These are phyloP conservation scores for Idaea aversata DNA, from an alignment of 2,888 invertebrate species.

Conservation along the genomic window DNA sequence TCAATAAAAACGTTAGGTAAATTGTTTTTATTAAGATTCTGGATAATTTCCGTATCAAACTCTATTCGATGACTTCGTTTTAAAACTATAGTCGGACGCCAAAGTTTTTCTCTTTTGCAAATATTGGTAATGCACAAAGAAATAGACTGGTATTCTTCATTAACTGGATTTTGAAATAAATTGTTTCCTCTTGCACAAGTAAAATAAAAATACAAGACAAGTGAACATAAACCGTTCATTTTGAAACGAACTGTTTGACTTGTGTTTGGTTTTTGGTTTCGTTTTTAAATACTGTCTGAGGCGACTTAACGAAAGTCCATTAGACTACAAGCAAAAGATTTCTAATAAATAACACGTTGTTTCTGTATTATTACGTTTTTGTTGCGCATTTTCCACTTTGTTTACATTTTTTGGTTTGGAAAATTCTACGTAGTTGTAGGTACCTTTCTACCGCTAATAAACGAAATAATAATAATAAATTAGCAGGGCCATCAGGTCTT, in stretches of 20 bases:
- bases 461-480: no score
- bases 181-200: background rate
- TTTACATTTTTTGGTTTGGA: background rate
- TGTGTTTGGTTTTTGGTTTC: background rate
- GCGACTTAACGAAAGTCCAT: background rate
- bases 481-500: no score
- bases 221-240: background rate
- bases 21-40: constrained; percentile 22
- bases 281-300: background rate
- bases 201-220: background rate
- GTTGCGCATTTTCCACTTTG: background rate
- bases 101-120: constrained; percentile 23
- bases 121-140: constrained; percentile 32
- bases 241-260: background rate
- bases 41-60: constrained; percentile 28
- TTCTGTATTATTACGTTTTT: background rate
- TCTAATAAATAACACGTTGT: background rate
- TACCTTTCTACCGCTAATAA: no score
- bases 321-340: background rate
- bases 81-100: constrained; percentile 32
- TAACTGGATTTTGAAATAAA: constrained; percentile 3
- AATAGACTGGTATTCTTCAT: constrained; percentile 20
- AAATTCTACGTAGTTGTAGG: background rate
- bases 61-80: constrained; percentile 14
- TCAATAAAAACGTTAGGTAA: constrained; percentile 20